phyloP scores from a whole-genome alignment of 2,797 vertebrate genomes.

The Lerista edwardsae region DNA sequence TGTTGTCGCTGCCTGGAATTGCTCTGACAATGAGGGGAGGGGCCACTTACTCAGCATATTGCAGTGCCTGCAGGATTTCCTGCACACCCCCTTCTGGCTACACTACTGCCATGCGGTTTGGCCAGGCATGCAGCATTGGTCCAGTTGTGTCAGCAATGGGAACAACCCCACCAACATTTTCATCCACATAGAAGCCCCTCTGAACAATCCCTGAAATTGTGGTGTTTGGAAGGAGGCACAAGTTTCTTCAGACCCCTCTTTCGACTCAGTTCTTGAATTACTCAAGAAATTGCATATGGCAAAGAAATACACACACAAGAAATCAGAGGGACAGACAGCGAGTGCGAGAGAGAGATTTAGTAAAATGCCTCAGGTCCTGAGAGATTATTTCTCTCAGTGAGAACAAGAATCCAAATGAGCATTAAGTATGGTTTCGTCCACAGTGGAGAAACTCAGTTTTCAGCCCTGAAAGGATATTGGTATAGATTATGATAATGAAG shows the following conservation, averaged over 20 bases:
- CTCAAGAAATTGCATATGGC: not conserved
- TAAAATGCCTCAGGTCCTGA: not conserved
- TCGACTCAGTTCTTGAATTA: not conserved
- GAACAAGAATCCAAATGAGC: not conserved
- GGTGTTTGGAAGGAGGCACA: not conserved
- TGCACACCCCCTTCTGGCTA: too few relatives aligned
- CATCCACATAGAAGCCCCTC: not conserved
- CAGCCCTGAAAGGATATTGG: not conserved
- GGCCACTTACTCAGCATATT: too few relatives aligned
- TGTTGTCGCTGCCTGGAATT: too few relatives aligned
- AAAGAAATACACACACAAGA: not conserved
- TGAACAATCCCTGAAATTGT: not conserved
- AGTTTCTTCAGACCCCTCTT: not conserved
- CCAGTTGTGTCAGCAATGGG: not conserved
- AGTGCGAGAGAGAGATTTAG: not conserved
- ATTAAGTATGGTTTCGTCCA: constrained; percentile 2
- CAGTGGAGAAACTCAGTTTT: not conserved
- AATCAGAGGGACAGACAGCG: not conserved
- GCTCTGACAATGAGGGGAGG: too few relatives aligned
- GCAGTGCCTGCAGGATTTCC: too few relatives aligned
- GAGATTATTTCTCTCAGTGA: not conserved
- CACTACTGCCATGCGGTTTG: too few relatives aligned
- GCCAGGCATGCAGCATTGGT: not conserved
- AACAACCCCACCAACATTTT: not conserved
- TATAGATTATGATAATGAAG: constrained; percentile 2